A percentile compares a stretch with the other conserved stretches of the same genome.
These are phyloP conservation scores for Tetheella fluctuosa DNA, from an alignment of 2,888 invertebrate species.

Conservation along the genomic window DNA sequence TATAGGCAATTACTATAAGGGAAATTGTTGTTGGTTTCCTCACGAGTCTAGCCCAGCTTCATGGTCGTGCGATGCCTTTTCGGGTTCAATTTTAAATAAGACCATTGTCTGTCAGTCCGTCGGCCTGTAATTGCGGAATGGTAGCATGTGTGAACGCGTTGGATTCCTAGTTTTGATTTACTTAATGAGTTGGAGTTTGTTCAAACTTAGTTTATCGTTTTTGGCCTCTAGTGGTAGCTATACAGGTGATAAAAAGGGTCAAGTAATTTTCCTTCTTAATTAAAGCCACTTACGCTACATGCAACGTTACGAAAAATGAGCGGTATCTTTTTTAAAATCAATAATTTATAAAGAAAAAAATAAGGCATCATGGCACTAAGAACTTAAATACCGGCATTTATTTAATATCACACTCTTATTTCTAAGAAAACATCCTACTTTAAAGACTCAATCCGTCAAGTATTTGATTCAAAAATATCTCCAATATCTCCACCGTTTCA, in stretches of 20 bases:
- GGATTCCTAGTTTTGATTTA: neutral
- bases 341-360: too few relatives aligned
- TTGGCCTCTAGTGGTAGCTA: too few relatives aligned
- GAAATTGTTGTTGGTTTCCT: conserved; percentile 60
- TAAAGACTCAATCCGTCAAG: too few relatives aligned
- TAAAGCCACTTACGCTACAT: too few relatives aligned
- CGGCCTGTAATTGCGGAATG: conserved; percentile 38
- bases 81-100: conserved; percentile 55
- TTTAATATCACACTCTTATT: neutral
- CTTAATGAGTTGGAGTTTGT: neutral
- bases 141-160: neutral
- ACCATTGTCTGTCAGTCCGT: conserved; percentile 59
- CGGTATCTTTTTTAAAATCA: too few relatives aligned
- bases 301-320: too few relatives aligned
- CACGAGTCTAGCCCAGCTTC: conserved; percentile 35
- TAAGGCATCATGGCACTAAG: too few relatives aligned
- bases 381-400: neutral
- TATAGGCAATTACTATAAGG: conserved; percentile 73
- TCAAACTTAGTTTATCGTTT: neutral
- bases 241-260: too few relatives aligned
- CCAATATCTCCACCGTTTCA: conserved; percentile 1
- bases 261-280: too few relatives aligned
- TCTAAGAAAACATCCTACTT: neutral
- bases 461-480: too few relatives aligned
- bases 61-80: conserved; percentile 69